A percentile compares a stretch with the other conserved stretches of the same genome.
phyloP scores from a whole-genome alignment of 2,113 vertebrate genomes.

The Ia io region DNA sequence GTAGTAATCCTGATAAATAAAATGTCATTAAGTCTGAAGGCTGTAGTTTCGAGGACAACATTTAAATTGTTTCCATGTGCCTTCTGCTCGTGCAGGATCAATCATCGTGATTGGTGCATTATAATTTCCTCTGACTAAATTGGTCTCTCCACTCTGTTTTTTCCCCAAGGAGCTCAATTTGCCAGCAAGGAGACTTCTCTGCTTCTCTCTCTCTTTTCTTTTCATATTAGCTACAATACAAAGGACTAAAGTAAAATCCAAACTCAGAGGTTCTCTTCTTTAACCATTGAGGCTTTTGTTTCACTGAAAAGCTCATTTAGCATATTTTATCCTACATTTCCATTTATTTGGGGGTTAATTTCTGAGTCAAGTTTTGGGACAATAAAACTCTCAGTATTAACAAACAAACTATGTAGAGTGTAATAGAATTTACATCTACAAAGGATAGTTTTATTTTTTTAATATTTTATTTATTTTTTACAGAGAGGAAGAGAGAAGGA shows the following conservation, averaged over 20 bases:
- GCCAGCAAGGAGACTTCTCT: neutral
- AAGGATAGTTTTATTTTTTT: neutral
- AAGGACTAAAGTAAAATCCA: neutral
- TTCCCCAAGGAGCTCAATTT: conserved; percentile 45
- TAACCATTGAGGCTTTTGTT: neutral
- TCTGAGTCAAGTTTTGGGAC: neutral
- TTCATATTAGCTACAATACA: conserved; percentile 14
- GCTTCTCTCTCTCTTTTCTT: neutral
- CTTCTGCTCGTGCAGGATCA: conserved; percentile 20
- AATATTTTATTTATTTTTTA: too few species aligned
- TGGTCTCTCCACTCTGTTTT: conserved; percentile 29
- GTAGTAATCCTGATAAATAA: conserved; percentile 53
- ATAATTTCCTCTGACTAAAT: conserved; percentile 54
- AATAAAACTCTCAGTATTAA: neutral
- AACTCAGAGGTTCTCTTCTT: neutral
- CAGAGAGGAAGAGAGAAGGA: too few species aligned
- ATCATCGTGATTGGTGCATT: conserved; percentile 55
- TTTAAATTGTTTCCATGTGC: conserved; percentile 69
- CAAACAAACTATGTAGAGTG: neutral
- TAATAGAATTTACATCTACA: neutral
- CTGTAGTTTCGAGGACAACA: conserved; percentile 21
- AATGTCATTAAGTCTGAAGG: conserved; percentile 15
- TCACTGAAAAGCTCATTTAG: neutral
- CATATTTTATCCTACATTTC: neutral
- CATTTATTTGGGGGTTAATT: neutral